A percentile compares a stretch with the other conserved stretches of the same genome.
Evolutionary conservation across 2,888 invertebrate species (phyloP).

Genomic region (Globia sparganii): DNA sequence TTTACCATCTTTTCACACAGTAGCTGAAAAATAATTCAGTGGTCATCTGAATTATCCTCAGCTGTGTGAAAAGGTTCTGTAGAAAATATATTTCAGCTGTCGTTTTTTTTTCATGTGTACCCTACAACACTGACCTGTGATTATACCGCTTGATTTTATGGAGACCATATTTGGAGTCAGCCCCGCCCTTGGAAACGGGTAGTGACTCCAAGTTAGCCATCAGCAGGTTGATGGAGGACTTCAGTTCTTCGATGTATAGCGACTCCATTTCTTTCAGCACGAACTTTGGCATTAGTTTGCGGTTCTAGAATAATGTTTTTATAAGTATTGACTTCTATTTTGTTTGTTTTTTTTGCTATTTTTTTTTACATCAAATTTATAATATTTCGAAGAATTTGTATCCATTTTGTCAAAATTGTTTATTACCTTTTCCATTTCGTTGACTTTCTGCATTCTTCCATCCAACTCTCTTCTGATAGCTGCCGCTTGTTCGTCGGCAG

Average conservation of each 20-base stretch:
- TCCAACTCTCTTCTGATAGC: slow-evolving; percentile 99
- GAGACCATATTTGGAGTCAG: slow-evolving; percentile 99
- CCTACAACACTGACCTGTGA: slow-evolving; percentile 94
- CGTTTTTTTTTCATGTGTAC: neutral
- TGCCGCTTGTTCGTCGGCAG: slow-evolving; percentile 99
- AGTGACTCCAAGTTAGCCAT: slow-evolving; percentile 99
- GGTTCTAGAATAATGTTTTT: slow-evolving; percentile 92
- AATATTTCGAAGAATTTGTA: neutral
- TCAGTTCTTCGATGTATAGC: slow-evolving; percentile 99
- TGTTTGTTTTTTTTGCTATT: neutral
- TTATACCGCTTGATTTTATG: slow-evolving; percentile 99
- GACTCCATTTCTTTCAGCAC: slow-evolving; percentile 99
- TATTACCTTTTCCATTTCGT: slow-evolving; percentile 98
- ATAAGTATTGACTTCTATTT: neutral
- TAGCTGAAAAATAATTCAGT: neutral
- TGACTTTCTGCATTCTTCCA: slow-evolving; percentile 98
- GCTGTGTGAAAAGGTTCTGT: slow-evolving; percentile 41
- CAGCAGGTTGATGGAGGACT: slow-evolving; percentile 98
- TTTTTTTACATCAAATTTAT: neutral
- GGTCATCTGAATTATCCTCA: too few relatives aligned
- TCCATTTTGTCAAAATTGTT: neutral
- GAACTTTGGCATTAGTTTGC: slow-evolving; percentile 99
- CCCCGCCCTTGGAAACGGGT: slow-evolving; percentile 99
- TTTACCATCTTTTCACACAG: slow-evolving; percentile 31
- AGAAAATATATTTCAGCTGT: neutral